Base-by-base conservation (phyloP, 2,113 vertebrate species). In the Nothobranchius kuhntae region DNA sequence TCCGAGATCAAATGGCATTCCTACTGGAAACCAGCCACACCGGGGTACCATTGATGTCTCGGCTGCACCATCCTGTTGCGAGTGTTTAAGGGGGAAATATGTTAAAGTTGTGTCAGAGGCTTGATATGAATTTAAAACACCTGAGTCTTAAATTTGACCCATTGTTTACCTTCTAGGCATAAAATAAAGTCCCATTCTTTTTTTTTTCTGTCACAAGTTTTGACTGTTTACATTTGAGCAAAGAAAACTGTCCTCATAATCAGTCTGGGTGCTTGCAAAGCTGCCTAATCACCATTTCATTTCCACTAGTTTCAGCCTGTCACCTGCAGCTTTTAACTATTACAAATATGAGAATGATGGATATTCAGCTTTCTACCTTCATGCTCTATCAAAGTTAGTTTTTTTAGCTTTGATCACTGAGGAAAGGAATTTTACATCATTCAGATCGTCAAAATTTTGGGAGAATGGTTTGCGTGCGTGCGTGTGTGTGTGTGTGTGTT, bases 161-260 rank as follows among this genome's bases (percentile, higher is more conserved):
- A 30, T 46, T 52, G 56, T 61, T 15, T 40, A 65, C 11, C 51
- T 38, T 69, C 55, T 36, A 17, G 65, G 50, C 26, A 44, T 63
- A 15, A 30, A 66, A 65, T 53, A 47, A 78, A 50, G 36, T 57
- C 30, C 30, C 30, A 30, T 30, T 36, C 26, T 1, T 69, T 55
- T 46, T 80, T 78, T 51, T 73, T 80, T 84, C 46, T 80, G 71
- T 65, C 61, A 65, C 51, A 73, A 59, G 66, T 73, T 80, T 81
- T 73, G 60, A 87, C 73, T 82, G 75, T 87, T 89, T 85, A 86
- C 80, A 81, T 50, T 77, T 77, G 40, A 77, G 57, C 73, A 69
- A 78, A 61, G 14, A 65, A 55, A 82, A 65, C 13, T 58, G 4
- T 60, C 63, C 44, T 69, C 21, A 73, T 71, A 68, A 69, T 78